These are phyloP conservation scores for Brachypodius melanocephalos DNA, from an alignment of 2,113 vertebrate genomes.

Conservation along the genomic window DNA sequence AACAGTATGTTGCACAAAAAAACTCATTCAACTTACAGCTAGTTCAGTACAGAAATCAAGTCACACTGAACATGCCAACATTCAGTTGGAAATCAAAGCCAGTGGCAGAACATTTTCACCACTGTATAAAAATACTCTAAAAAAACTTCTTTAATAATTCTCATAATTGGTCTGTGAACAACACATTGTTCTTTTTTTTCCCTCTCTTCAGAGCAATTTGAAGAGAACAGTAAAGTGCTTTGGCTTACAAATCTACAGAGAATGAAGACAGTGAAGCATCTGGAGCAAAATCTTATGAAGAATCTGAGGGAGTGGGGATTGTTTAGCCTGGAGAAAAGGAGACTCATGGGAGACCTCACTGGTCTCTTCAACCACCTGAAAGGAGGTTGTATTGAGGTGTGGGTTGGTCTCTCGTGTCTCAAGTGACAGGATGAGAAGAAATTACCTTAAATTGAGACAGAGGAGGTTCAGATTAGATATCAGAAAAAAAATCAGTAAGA, in stretches of 20 bases:
- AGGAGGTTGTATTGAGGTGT: background rate
- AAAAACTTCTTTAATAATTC: background rate
- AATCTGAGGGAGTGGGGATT: background rate
- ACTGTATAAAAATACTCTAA: background rate
- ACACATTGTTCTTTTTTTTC: background rate
- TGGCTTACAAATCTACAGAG: background rate
- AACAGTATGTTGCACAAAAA: background rate
- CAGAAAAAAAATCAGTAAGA: background rate
- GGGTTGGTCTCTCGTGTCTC: background rate
- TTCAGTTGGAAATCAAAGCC: background rate
- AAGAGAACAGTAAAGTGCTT: background rate
- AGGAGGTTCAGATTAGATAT: background rate
- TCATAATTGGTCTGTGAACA: background rate
- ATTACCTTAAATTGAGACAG: accelerated
- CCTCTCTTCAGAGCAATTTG: background rate
- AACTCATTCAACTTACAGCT: background rate
- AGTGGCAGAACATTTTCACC: background rate
- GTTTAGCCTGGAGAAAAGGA: background rate
- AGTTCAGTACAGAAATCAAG: background rate
- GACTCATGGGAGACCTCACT: background rate
- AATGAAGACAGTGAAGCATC: background rate
- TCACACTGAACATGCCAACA: background rate
- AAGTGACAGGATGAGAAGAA: background rate
- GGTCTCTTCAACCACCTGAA: background rate
- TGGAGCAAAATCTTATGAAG: background rate